Base-by-base conservation (phyloP, 1,140 invertebrate genomes). In the Cyclargus thomasi region DNA sequence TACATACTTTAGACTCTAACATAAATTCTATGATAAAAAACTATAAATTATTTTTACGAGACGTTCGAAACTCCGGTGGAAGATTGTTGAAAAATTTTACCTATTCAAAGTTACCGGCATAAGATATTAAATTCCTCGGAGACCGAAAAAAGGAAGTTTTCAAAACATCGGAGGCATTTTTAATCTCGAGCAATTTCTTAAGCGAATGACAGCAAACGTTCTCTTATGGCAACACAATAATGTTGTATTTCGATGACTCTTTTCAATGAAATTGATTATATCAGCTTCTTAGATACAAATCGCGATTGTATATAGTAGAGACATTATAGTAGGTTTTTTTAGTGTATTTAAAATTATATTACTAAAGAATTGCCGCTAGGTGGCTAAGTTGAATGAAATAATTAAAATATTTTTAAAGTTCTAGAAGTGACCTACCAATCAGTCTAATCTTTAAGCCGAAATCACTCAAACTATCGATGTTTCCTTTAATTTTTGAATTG, bases 1-100 rank as follows among this genome's bases (percentile, higher is more conserved):
- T 20, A 21, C 18, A 59, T 55, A 55, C 18, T 59, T 1, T 20
- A 59, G 17, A 29, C 5, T 29, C 20, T 21, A 6, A 59, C 17
- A 59, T 59, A 59, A 59, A 59, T 59, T 59, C 18, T 11, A 18
- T 21, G 55, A 59, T 20, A 59, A 59, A 20, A 59, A 59, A 20
- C 55, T 59, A 59, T 59, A 59, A 59, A 59, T 59, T 59, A 59
- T 59, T 59, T 59, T 59, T 59, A 59, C 20, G 55, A 59, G 55
- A 59, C 55, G 18, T 59, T 59, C 55, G 18, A 59, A 59, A 59
- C 55, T 18, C 18, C 55, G 55, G 55, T 59, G 20, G 18, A 59
- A 59, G 21, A 59, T 59, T 59, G 55, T 59, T 59, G 55, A 59
- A 59, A 59, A 59, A 59, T 59, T 59, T 59, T 59, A 59, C 55